Percentiles rank a stretch among this genome's conserved stretches.
phyloP scores from a whole-genome alignment of 2,888 invertebrate genomes.

The Heteromyza rotundicornis region DNA sequence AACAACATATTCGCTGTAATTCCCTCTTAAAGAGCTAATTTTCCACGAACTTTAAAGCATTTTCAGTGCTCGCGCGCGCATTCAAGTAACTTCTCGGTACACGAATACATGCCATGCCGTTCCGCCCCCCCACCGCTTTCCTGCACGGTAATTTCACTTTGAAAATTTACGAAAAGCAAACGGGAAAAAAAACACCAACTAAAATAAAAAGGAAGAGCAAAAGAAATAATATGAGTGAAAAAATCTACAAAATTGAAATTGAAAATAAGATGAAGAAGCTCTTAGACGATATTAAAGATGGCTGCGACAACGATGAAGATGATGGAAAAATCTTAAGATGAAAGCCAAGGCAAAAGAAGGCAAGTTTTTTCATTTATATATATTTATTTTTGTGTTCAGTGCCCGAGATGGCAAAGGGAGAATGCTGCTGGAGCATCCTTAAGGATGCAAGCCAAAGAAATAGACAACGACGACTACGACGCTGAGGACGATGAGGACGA shows the following conservation, averaged over 20 bases:
- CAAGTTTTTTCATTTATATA: slow-evolving; percentile 8
- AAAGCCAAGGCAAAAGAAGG: slow-evolving; percentile 34
- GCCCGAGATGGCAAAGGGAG: not conserved
- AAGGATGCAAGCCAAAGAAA: not conserved
- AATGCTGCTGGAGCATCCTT: not conserved
- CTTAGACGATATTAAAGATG: slow-evolving; percentile 49
- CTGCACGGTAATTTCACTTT: slow-evolving; percentile 36
- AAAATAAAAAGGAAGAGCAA: slow-evolving; percentile 6
- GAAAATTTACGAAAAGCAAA: slow-evolving; percentile 27
- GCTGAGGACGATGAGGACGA: too few species aligned
- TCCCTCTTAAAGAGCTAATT: not conserved
- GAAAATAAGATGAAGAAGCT: slow-evolving; percentile 49
- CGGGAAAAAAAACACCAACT: slow-evolving; percentile 30
- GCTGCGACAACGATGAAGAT: slow-evolving; percentile 9
- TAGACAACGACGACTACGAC: too few species aligned
- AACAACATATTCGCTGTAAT: too few species aligned
- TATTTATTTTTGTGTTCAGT: too few species aligned
- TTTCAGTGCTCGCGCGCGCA: not conserved
- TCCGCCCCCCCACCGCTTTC: too few species aligned
- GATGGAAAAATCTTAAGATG: slow-evolving; percentile 46
- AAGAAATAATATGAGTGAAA: slow-evolving; percentile 43
- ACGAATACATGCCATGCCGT: too few species aligned
- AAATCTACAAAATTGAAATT: slow-evolving; percentile 52
- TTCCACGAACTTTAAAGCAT: not conserved
- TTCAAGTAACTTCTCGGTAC: too few species aligned